A percentile compares a stretch with the other conserved stretches of the same genome.
phyloP scores from a whole-genome alignment of 2,888 invertebrate genomes.

The Argyresthia albistria region DNA sequence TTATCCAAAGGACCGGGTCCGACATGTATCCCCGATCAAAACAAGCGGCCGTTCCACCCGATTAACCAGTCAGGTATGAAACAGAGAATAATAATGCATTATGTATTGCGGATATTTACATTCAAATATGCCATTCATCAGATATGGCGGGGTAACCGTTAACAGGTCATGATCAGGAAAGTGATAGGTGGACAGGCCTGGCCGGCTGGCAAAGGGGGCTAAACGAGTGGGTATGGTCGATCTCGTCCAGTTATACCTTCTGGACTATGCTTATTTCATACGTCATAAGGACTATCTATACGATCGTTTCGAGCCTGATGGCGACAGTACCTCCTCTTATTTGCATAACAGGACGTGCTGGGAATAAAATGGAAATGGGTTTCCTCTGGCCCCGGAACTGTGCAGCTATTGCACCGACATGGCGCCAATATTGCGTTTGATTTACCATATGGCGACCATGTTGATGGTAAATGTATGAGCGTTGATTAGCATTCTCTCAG shows the following conservation, averaged over 20 bases:
- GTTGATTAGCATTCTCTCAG: slow-evolving; percentile 9
- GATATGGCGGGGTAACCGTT: neutral
- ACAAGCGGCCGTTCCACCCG: too few species aligned
- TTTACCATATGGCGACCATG: slow-evolving; percentile 38
- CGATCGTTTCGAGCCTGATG: too few species aligned
- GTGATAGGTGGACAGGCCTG: slow-evolving; percentile 22
- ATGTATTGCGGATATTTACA: too few species aligned
- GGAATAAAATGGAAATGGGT: slow-evolving; percentile 65
- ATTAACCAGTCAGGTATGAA: too few species aligned
- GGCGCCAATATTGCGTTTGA: slow-evolving; percentile 45
- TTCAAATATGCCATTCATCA: too few species aligned
- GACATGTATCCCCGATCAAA: too few species aligned
- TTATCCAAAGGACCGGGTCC: too few species aligned
- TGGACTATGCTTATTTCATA: too few species aligned
- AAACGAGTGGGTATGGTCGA: neutral
- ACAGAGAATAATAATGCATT: too few species aligned
- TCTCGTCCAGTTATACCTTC: too few species aligned
- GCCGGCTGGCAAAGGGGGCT: neutral
- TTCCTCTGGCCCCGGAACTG: slow-evolving; percentile 18
- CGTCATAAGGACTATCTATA: too few species aligned
- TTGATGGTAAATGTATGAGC: slow-evolving; percentile 25
- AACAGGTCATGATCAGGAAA: slow-evolving; percentile 21
- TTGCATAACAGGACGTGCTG: slow-evolving; percentile 65
- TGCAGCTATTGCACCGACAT: slow-evolving; percentile 23
- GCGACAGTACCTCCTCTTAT: slow-evolving; percentile 17